These are phyloP conservation scores for Penaeus chinensis DNA, from an alignment of 1,140 invertebrate species.

Conservation along the genomic window DNA sequence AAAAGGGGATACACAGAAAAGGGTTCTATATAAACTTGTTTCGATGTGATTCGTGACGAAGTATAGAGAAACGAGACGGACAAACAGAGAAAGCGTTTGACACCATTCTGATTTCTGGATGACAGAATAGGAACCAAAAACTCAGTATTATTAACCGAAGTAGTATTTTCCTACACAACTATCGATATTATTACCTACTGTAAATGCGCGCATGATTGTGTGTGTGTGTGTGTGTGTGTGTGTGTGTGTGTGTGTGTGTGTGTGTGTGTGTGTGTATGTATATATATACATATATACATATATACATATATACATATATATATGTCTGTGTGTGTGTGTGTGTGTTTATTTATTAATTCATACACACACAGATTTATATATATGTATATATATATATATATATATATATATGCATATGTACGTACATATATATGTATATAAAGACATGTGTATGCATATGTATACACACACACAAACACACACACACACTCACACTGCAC, in stretches of 20 bases:
- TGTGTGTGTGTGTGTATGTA: background rate
- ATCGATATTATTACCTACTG: no score
- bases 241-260: background rate
- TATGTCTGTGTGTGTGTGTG: conserved; percentile 1
- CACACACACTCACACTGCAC: background rate
- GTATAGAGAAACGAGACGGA: no score
- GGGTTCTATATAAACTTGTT: no score
- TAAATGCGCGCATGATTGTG: background rate
- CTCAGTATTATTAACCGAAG: no score
- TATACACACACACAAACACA: background rate
- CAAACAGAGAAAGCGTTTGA: no score
- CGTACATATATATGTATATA: background rate
- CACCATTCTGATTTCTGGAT: no score
- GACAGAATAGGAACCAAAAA: no score
- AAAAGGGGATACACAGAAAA: no score
- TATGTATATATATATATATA: background rate
- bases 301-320: background rate
- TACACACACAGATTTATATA: background rate
- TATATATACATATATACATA: conserved; percentile 9
- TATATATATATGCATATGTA: background rate
- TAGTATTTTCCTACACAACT: no score
- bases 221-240: background rate
- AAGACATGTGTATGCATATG: background rate
- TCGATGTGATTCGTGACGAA: no score
- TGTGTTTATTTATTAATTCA: conserved; percentile 1